Evolutionary conservation across 1,140 invertebrate species (phyloP).

Genomic region (Cherax quadricarinatus): DNA sequence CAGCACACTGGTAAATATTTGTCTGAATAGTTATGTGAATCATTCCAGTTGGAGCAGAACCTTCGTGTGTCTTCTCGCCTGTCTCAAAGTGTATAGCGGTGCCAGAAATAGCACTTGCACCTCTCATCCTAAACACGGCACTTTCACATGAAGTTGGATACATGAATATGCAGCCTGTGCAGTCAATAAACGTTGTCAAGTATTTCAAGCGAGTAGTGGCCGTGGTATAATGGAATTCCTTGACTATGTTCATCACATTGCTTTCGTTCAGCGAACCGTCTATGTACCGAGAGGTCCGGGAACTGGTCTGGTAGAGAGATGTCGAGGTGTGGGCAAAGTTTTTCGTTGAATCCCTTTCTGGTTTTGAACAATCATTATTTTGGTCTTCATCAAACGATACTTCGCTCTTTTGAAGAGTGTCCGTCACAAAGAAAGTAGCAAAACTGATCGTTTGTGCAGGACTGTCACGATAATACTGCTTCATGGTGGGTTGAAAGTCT

Average conservation of each 20-base stretch:
- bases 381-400: background rate
- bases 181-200: constrained; percentile 13
- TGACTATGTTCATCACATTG: background rate
- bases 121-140: background rate
- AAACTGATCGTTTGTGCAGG: background rate
- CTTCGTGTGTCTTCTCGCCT: background rate
- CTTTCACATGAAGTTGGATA: background rate
- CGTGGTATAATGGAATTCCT: background rate
- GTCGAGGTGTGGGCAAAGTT: no score
- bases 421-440: background rate
- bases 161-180: constrained; percentile 10
- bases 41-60: no score
- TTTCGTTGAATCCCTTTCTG: no score
- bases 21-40: background rate
- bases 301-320: no score
- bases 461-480: no score
- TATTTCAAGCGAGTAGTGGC: background rate
- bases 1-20: background rate
- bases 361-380: no score
- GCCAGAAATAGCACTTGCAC: no score
- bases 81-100: background rate
- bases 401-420: background rate
- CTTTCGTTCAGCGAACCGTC: background rate
- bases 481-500: no score
- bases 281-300: background rate